A percentile compares a stretch with the other conserved stretches of the same genome.
Evolutionary conservation across 2,888 invertebrate genomes (phyloP).

Genomic region (Himalopsyche anomala): DNA sequence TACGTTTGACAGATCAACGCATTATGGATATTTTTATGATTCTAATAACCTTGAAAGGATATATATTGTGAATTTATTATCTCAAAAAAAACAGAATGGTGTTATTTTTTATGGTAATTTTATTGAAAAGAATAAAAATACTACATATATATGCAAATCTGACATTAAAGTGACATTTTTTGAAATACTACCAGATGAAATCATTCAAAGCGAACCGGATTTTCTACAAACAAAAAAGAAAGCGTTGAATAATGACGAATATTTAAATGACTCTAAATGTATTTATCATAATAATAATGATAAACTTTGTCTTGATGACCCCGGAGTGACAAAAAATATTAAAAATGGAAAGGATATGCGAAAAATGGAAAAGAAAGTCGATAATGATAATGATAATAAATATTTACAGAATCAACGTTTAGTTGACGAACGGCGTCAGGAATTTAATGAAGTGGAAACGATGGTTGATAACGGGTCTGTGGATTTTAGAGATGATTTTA

Average conservation of each 20-base stretch:
- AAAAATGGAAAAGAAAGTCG: constrained; percentile 5
- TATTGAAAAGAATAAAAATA: no score
- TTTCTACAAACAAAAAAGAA: constrained; percentile 14
- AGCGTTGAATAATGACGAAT: not conserved
- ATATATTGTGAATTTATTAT: no score
- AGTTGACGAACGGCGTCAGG: not conserved
- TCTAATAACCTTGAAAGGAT: no score
- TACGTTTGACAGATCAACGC: no score
- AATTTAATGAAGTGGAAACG: not conserved
- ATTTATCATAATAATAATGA: not conserved
- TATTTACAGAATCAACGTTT: not conserved
- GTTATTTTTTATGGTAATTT: no score
- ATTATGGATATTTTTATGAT: no score
- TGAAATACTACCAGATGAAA: not conserved
- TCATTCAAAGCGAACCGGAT: constrained; percentile 2
- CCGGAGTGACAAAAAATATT: not conserved
- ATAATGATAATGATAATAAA: not conserved
- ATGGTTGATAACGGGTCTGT: not conserved
- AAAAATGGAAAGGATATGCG: constrained; percentile 15
- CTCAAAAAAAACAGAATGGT: no score
- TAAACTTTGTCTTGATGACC: constrained; percentile 1
- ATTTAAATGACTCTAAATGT: not conserved
- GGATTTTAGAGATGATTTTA: not conserved
- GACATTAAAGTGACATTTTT: not conserved
- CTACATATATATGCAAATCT: not conserved